Evolutionary conservation across 2,797 vertebrate genomes (phyloP).

Genomic region (Arnoldichthys spilopterus): DNA sequence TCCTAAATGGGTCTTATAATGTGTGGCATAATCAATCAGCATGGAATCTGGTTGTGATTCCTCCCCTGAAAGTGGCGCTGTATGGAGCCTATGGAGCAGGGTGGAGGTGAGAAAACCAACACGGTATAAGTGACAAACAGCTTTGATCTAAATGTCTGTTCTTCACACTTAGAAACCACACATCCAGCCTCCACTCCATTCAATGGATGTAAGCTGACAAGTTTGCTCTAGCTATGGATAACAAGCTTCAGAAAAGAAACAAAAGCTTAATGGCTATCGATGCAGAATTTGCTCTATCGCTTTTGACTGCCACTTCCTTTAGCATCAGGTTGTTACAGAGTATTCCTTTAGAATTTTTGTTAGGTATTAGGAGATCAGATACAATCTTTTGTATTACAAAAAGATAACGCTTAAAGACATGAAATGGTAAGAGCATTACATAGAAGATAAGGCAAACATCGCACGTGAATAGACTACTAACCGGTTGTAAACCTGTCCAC

Average conservation of each 20-base stretch:
- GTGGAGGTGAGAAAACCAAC: slow-evolving; percentile 25
- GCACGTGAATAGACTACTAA: slow-evolving; percentile 42
- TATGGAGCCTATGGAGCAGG: slow-evolving; percentile 28
- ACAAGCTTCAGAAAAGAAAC: slow-evolving; percentile 26
- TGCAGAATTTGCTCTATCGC: background rate
- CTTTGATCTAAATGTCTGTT: slow-evolving; percentile 25
- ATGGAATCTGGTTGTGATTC: slow-evolving; percentile 15
- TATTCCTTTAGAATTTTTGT: slow-evolving; percentile 5
- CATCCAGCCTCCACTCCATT: slow-evolving; percentile 23
- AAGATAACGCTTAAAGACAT: slow-evolving; percentile 36
- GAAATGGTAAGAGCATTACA: slow-evolving; percentile 48
- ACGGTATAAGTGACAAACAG: slow-evolving; percentile 41
- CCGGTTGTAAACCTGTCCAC: slow-evolving; percentile 37
- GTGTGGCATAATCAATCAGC: slow-evolving; percentile 28
- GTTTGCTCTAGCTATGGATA: slow-evolving; percentile 14
- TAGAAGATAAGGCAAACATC: slow-evolving; percentile 52
- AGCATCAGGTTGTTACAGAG: slow-evolving; percentile 1
- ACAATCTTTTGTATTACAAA: slow-evolving; percentile 33
- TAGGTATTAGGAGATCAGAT: slow-evolving; percentile 26
- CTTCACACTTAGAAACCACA: slow-evolving; percentile 64
- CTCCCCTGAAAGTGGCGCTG: slow-evolving; percentile 28
- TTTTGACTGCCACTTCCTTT: slow-evolving; percentile 13
- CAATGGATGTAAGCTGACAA: background rate
- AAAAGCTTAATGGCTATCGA: slow-evolving; percentile 9
- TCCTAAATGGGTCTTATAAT: slow-evolving; percentile 64